Conservation (phyloP, 2,797 vertebrate species). For the Phalanger gymnotis region DNA sequence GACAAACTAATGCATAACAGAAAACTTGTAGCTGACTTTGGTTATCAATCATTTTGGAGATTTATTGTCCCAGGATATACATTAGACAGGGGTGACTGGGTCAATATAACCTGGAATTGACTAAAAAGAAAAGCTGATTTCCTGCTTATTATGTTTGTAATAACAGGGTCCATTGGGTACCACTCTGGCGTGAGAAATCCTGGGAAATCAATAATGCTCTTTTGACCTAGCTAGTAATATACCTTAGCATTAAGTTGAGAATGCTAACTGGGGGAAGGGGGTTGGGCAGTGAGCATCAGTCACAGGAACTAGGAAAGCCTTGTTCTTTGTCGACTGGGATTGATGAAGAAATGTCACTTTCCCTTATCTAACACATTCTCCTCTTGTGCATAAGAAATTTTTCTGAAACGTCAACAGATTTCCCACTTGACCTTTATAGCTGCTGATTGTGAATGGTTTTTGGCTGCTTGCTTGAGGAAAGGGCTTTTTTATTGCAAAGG, state of each 20-base stretch:
- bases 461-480: constrained; percentile 52
- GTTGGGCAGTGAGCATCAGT: not conserved
- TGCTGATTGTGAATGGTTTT: constrained; percentile 55
- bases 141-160: constrained; percentile 47
- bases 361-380: not conserved
- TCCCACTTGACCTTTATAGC: constrained; percentile 59
- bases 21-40: not conserved
- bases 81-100: constrained; percentile 42
- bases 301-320: not conserved
- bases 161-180: constrained; percentile 23
- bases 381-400: constrained; percentile 22
- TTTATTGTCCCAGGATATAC: constrained; percentile 12
- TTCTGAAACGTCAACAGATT: constrained; percentile 44
- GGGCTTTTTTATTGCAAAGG: constrained; percentile 11
- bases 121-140: constrained; percentile 43
- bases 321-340: not conserved
- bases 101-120: not conserved
- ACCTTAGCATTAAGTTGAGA: constrained; percentile 1
- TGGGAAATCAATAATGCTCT: not conserved
- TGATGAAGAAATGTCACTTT: not conserved
- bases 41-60: constrained; percentile 28
- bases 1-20: not conserved
- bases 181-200: constrained; percentile 28
- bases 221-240: not conserved
- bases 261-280: not conserved